phyloP scores from a whole-genome alignment of 2,888 invertebrate species.

The Pyrrhia umbra region DNA sequence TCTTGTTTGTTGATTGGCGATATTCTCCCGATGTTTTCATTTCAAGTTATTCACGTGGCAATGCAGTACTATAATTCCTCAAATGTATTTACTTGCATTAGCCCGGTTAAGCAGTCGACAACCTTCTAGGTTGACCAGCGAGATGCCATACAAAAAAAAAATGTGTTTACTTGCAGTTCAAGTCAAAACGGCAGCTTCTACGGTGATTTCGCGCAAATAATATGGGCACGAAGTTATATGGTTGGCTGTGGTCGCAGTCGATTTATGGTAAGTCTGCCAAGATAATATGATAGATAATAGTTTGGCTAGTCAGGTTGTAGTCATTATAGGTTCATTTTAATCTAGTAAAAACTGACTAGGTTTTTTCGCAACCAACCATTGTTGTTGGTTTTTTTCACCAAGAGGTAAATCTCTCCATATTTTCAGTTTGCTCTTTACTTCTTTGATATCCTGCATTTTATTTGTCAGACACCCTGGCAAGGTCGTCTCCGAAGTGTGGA shows the following conservation, averaged over 20 bases:
- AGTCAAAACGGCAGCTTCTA: constrained; percentile 64
- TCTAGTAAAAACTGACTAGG: no score
- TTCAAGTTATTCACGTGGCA: no score
- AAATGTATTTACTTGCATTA: not conserved
- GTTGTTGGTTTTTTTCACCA: no score
- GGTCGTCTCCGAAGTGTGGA: constrained; percentile 81
- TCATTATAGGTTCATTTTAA: not conserved
- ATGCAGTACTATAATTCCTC: no score
- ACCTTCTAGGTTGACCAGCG: no score
- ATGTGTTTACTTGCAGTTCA: constrained; percentile 62
- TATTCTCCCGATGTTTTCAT: no score
- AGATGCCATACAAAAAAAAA: no score
- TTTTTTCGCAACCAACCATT: no score
- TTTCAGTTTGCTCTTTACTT: no score
- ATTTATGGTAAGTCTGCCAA: constrained; percentile 78
- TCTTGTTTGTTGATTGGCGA: no score
- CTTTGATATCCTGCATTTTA: not conserved
- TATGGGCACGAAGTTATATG: constrained; percentile 82
- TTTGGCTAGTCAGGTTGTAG: not conserved
- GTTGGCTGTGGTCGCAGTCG: constrained; percentile 84
- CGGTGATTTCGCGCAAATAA: constrained; percentile 83
- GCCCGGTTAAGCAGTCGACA: not conserved
- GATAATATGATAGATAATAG: not conserved
- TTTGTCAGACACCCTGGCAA: constrained; percentile 62
- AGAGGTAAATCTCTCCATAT: no score